Evolutionary conservation across 2,113 vertebrate genomes (phyloP).

Genomic region (Ctenomys sociabilis): DNA sequence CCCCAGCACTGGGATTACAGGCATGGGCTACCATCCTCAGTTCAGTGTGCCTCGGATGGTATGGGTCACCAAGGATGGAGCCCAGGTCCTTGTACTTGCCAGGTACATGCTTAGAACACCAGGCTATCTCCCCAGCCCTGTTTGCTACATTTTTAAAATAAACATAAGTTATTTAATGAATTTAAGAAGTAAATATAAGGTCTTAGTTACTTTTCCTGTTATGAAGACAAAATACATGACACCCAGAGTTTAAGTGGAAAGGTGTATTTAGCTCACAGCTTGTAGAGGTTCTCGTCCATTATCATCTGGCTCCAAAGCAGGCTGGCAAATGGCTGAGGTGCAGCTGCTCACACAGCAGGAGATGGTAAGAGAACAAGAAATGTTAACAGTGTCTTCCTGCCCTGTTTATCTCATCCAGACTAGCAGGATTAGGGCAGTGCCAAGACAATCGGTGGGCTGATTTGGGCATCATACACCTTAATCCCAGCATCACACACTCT

Average conservation of each 20-base stretch:
- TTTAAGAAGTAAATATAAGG: conserved; percentile 42
- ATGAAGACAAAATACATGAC: neutral
- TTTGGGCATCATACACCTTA: neutral
- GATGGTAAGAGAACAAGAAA: neutral
- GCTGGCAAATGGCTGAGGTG: neutral
- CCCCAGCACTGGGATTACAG: no score
- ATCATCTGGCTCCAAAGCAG: neutral
- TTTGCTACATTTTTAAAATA: neutral
- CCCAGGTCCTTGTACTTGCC: no score
- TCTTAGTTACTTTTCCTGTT: neutral
- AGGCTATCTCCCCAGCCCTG: no score
- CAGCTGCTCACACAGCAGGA: neutral
- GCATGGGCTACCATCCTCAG: no score
- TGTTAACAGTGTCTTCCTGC: neutral
- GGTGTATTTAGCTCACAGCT: neutral
- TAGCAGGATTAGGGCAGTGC: neutral
- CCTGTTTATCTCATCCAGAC: neutral
- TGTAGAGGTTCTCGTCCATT: neutral
- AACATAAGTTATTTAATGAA: conserved; percentile 11
- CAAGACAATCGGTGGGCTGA: neutral
- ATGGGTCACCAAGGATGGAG: no score
- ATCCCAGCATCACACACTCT: neutral
- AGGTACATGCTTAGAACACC: no score
- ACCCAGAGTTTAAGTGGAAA: neutral
- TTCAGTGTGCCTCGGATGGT: no score